These are phyloP conservation scores for Platygyra sinensis DNA, from an alignment of 64 coral and sea anemone species.

Conservation along the genomic window DNA sequence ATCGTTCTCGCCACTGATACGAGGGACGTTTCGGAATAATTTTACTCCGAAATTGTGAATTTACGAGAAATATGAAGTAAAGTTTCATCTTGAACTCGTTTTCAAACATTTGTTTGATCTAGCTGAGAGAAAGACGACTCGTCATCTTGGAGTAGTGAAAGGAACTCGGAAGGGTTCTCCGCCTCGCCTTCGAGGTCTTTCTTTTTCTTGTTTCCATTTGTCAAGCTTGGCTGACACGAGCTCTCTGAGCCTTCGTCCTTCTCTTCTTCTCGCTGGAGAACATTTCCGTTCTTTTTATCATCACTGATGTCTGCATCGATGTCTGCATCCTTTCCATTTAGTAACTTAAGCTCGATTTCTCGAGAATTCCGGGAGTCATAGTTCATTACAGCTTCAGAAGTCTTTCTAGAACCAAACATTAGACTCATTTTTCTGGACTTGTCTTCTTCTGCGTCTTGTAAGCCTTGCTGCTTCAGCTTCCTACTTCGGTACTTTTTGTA, in stretches of 20 bases:
- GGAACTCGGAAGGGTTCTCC: constrained; percentile 11
- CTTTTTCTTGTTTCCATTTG: not conserved
- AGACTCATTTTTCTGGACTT: constrained; percentile 11
- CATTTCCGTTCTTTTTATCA: constrained; percentile 36
- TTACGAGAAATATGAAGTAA: not conserved
- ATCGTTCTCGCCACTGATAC: too few relatives aligned
- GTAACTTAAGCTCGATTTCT: constrained; percentile 7
- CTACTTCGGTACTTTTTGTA: constrained; percentile 88
- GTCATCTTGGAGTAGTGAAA: constrained; percentile 20
- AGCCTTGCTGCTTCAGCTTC: constrained; percentile 77
- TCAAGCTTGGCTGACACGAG: not conserved
- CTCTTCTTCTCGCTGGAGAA: not conserved
- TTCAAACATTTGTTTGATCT: constrained; percentile 47
- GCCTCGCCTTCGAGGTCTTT: not conserved
- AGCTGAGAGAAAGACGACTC: constrained; percentile 9
- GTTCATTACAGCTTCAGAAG: constrained; percentile 8
- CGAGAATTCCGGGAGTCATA: not conserved
- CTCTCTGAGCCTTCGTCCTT: not conserved
- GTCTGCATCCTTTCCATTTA: not conserved
- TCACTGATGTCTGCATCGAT: constrained; percentile 17
- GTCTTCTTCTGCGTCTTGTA: not conserved
- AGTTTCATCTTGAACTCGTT: not conserved
- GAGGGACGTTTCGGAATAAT: too few relatives aligned
- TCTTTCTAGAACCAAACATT: constrained; percentile 19
- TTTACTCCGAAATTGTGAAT: too few relatives aligned